Evolutionary conservation across 2,888 invertebrate species (phyloP).

Genomic region (Acleris sparsana): DNA sequence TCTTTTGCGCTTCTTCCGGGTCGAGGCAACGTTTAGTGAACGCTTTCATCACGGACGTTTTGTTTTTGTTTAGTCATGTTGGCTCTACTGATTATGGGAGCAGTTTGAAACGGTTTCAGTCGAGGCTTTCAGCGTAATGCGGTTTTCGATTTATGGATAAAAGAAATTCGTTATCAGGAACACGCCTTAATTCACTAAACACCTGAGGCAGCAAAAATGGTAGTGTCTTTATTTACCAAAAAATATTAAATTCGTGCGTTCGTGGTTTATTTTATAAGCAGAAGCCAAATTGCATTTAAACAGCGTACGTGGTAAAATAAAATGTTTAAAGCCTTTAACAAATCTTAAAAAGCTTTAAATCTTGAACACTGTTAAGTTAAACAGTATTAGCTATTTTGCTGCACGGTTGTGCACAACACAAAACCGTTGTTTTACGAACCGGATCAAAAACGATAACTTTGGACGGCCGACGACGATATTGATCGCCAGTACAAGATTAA

Average conservation of each 20-base stretch:
- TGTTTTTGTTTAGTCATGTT: constrained; percentile 23
- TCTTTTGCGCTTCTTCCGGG: constrained; percentile 9
- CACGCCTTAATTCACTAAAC: constrained; percentile 1
- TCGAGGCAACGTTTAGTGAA: constrained; percentile 14
- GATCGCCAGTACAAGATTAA: too few species aligned
- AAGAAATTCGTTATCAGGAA: constrained; percentile 1
- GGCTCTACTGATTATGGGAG: constrained; percentile 20
- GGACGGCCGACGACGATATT: too few species aligned
- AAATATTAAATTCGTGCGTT: neutral
- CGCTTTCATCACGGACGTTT: constrained; percentile 14
- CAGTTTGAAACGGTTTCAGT: constrained; percentile 16
- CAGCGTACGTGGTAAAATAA: too few species aligned
- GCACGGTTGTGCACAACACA: too few species aligned
- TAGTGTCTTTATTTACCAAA: neutral
- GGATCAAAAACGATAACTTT: too few species aligned
- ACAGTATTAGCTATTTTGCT: too few species aligned
- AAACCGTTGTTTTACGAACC: too few species aligned
- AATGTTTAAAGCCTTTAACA: too few species aligned
- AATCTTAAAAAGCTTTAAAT: too few species aligned
- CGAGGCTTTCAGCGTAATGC: constrained; percentile 19
- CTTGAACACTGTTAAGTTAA: too few species aligned
- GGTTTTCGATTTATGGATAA: constrained; percentile 10
- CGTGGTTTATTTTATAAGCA: too few species aligned
- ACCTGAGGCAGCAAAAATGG: neutral
- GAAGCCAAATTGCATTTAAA: too few species aligned